Percentiles rank a stretch among this genome's conserved stretches.
Evolutionary conservation across 2,888 invertebrate species (phyloP).

Genomic region (Thymelicus lineola): DNA sequence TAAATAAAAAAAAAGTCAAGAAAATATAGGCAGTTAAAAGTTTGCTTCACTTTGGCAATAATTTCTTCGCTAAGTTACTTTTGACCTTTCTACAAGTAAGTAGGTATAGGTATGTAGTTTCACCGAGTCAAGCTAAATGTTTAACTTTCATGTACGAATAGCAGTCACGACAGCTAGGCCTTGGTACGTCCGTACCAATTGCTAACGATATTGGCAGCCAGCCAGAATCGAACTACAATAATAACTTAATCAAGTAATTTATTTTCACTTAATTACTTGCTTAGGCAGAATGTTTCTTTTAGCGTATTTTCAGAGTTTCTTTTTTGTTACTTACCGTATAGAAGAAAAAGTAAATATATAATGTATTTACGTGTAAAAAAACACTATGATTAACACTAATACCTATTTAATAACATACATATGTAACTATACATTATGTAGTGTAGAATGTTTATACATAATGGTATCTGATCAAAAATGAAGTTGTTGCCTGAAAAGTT

Average conservation of each 20-base stretch:
- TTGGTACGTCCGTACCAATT: slow-evolving; percentile 2
- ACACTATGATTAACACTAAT: too few species aligned
- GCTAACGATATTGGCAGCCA: not conserved
- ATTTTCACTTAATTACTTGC: not conserved
- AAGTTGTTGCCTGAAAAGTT: too few species aligned
- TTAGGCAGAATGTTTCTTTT: too few species aligned
- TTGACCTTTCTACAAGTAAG: not conserved
- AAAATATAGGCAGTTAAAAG: not conserved
- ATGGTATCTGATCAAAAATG: too few species aligned
- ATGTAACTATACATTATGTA: too few species aligned
- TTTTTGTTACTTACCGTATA: not conserved
- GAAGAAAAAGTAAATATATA: not conserved
- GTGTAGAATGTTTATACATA: too few species aligned
- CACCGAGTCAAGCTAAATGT: not conserved
- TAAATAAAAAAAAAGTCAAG: too few species aligned
- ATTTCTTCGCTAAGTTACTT: not conserved
- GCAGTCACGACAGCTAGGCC: not conserved
- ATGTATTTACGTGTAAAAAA: too few species aligned
- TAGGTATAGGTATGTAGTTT: not conserved
- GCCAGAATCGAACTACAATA: not conserved
- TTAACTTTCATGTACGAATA: not conserved
- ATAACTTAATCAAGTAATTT: not conserved
- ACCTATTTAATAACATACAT: too few species aligned
- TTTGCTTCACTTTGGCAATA: not conserved
- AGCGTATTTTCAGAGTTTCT: not conserved